Conservation (phyloP, 2,888 invertebrate genomes). For the Allolobophora icterica region DNA sequence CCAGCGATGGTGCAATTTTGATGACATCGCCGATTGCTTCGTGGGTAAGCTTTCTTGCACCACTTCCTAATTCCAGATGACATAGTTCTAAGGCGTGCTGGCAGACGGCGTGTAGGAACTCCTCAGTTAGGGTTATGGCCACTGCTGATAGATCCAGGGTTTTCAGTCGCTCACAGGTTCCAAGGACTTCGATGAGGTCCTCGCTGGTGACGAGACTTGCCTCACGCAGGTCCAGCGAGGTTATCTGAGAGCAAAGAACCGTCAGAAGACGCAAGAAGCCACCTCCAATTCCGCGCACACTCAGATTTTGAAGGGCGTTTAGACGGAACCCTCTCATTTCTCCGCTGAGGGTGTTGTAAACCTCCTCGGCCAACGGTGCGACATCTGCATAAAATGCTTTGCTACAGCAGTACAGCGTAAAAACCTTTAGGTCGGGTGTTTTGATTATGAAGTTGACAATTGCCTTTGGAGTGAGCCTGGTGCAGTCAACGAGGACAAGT, state of each 20-base stretch:
- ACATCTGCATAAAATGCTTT: slow-evolving; percentile 38
- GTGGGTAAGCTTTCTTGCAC: slow-evolving; percentile 6
- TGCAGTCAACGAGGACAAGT: slow-evolving; percentile 42
- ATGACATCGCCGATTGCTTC: slow-evolving; percentile 30
- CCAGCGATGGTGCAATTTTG: slow-evolving; percentile 31
- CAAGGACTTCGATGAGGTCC: slow-evolving; percentile 39
- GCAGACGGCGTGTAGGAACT: slow-evolving; percentile 34
- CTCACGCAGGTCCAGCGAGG: slow-evolving; percentile 38
- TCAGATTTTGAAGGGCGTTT: slow-evolving; percentile 39
- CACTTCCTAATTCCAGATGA: slow-evolving; percentile 18
- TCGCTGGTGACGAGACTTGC: slow-evolving; percentile 19
- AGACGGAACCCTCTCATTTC: slow-evolving; percentile 38
- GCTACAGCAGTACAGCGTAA: slow-evolving; percentile 35
- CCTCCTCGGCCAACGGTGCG: slow-evolving; percentile 39
- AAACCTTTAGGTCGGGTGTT: background rate
- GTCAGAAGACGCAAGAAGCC: slow-evolving; percentile 45
- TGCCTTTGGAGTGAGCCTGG: slow-evolving; percentile 31
- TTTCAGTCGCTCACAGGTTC: slow-evolving; percentile 34
- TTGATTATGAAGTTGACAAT: slow-evolving; percentile 37
- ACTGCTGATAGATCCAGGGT: slow-evolving; percentile 34
- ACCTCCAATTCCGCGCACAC: slow-evolving; percentile 43
- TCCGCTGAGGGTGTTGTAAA: slow-evolving; percentile 38
- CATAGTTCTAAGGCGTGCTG: slow-evolving; percentile 26
- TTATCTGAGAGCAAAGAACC: slow-evolving; percentile 45
- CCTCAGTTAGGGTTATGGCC: slow-evolving; percentile 26